Evolutionary conservation across 1,140 invertebrate species (phyloP), one percentile per base, ranked within the genome.

Genomic region (Anastatus disparis): DNA sequence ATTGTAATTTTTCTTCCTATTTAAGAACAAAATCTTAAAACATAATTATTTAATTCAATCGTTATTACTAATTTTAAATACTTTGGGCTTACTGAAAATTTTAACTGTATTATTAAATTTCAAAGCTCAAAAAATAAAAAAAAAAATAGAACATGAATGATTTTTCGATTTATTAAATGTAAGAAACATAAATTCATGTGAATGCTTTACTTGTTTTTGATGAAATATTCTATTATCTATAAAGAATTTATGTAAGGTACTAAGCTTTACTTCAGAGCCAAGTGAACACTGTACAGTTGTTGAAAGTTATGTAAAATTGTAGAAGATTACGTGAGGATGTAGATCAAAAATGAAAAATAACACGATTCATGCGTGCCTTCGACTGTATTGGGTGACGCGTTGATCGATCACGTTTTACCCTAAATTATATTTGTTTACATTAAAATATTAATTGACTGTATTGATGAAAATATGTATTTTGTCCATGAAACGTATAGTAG

Each of bases 361-460:
- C 24, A 50, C 35, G 61, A 71, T 64, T 71, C 55, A 65, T 62
- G 70, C 70, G 70, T 71, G 70, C 70, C 70, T 71, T 71, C 15
- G 42, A 71, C 53, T 65, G 52, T 66, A 61, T 65, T 53, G 44
- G 69, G 61, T 56, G 15, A 71, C 56, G 35, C 70, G 35, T 15
- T 52, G 24, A 71, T 52, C 26, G 40, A 71, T 64, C 40, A 71
- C 70, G 62, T 71, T 71, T 52, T 71, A 22, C 70, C 62, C 70
- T 52, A 66, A 22, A 71, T 63, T 61, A 40, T 55, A 38, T 61
- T 58, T 56, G 29, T 35, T 64, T 65, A 63, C 62, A 55, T 38
- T 55, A 63, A 44, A 70, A 17, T 35, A 55, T 22, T 6, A 35
- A 15, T 27, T 38, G 59, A 63, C 48, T 70, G 24, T 50, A 48